Percentiles rank a stretch among this genome's conserved stretches.
These are phyloP conservation scores for Melanerpes formicivorus DNA, from an alignment of 2,113 vertebrate species.

Conservation along the genomic window DNA sequence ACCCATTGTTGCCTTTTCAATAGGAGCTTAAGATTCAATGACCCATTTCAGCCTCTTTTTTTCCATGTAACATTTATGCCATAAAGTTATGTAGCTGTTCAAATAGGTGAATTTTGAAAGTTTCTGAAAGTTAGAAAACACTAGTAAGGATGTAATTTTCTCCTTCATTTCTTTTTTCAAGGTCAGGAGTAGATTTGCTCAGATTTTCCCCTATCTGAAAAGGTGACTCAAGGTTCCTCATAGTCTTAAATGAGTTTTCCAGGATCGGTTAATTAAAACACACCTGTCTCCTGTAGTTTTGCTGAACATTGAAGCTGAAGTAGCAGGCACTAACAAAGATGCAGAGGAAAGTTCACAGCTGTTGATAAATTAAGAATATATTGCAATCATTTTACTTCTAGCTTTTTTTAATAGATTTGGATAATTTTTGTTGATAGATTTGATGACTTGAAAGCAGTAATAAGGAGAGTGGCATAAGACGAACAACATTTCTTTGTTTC, in stretches of 20 bases:
- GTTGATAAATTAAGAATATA: background rate
- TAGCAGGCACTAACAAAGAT: background rate
- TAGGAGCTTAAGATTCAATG: background rate
- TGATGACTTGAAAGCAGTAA: background rate
- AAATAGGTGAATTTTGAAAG: background rate
- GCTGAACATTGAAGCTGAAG: background rate
- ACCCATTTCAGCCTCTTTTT: background rate
- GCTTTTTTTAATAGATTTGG: background rate
- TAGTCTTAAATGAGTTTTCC: background rate
- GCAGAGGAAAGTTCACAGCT: background rate
- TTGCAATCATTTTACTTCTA: background rate
- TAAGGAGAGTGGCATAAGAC: background rate
- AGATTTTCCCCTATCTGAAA: background rate
- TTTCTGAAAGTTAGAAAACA: background rate
- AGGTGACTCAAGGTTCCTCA: background rate
- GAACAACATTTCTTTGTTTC: background rate
- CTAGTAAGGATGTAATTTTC: background rate
- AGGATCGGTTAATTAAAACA: background rate
- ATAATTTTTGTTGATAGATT: background rate
- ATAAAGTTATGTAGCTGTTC: background rate
- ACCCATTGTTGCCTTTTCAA: background rate
- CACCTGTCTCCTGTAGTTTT: background rate
- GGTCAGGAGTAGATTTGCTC: background rate
- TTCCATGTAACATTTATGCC: background rate
- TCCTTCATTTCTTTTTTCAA: background rate